Conservation (phyloP, 1,140 invertebrate genomes). For the Ips typographus region DNA sequence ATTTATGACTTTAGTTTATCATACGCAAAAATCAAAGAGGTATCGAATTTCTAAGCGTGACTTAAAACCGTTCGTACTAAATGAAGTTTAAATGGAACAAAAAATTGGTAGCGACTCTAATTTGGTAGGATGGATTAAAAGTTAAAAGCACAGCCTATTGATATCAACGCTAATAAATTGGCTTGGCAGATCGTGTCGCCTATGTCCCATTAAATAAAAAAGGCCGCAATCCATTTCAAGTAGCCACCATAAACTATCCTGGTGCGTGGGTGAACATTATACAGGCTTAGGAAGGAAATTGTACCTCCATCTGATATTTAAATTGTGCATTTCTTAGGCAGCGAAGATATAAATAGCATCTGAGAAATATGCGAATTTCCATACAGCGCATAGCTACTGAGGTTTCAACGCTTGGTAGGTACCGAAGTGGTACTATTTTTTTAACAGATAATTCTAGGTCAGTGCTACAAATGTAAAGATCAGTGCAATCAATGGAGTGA, state of each 20-base stretch:
- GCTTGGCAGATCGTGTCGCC: constrained; percentile 12
- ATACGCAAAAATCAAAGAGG: not conserved
- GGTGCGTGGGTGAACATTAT: constrained; percentile 16
- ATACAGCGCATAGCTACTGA: not conserved
- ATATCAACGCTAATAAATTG: constrained; percentile 5
- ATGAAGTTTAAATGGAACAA: too few relatives aligned
- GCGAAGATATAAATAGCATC: constrained; percentile 2
- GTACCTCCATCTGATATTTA: constrained; percentile 16
- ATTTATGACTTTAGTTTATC: not conserved
- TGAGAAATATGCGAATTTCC: not conserved
- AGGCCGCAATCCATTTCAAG: constrained; percentile 5
- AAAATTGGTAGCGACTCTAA: too few relatives aligned
- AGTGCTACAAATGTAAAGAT: too few relatives aligned
- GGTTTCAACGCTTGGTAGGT: not conserved
- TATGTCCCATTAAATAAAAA: constrained; percentile 10
- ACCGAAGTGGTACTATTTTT: too few relatives aligned
- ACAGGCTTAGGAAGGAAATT: constrained; percentile 9
- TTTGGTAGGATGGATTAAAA: too few relatives aligned
- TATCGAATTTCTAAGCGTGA: too few relatives aligned
- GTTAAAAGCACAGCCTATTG: not conserved
- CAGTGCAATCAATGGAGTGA: too few relatives aligned
- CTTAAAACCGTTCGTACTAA: too few relatives aligned
- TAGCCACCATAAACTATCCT: constrained; percentile 15
- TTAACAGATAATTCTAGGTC: too few relatives aligned
- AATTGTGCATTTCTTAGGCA: constrained; percentile 7